Base-by-base conservation (phyloP, 1,140 invertebrate species). In the Scaptodrosophila lebanonensis region DNA sequence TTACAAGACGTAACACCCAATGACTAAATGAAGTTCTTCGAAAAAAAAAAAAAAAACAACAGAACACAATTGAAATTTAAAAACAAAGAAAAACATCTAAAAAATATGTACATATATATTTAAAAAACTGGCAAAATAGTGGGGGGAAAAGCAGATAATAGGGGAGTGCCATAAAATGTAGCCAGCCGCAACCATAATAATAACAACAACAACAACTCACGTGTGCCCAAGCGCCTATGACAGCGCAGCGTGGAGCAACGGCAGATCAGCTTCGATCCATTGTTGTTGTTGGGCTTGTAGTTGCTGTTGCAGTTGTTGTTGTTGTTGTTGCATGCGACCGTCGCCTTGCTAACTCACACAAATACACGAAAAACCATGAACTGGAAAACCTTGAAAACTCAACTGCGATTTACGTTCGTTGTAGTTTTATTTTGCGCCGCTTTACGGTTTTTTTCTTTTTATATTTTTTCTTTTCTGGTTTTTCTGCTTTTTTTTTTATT, bases 301-400 rank as follows among this genome's bases (percentile, higher is more conserved):
- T 13, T 38, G n/a, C n/a, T n/a, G n/a, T n/a, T n/a, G 3, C 13
- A 12, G n/a, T 16, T 44, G 16, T 30, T 50, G 20, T 22, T 42
- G 27, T 36, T 42, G 39, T 15, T 43, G 32, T 13, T 39, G 56
- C 25, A 38, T 9, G 59, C 51, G 45, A 36, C 51, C 50, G 45
- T 66, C 57, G 62, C 62, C 62, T 61, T 70, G 67, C 32, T 51
- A 48, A 56, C 15, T 36, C n/a, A n/a, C 13, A 27, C 36, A 38
- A 3, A 43, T 17, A 52, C 20, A 29, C 33, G 32, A 56, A 64
- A 77, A 82, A 70, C 75, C 76, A 75, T 82, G 75, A 82, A 82
- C 75, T 82, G 76, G 75, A 82, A 82, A 82, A 82, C 75, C 75
- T 82, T 82, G 76, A 82, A 83, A 83, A 70, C 61, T 75, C 61